Evolutionary conservation across 1,140 invertebrate species (phyloP).

Genomic region (Trinorchestia longiramus): DNA sequence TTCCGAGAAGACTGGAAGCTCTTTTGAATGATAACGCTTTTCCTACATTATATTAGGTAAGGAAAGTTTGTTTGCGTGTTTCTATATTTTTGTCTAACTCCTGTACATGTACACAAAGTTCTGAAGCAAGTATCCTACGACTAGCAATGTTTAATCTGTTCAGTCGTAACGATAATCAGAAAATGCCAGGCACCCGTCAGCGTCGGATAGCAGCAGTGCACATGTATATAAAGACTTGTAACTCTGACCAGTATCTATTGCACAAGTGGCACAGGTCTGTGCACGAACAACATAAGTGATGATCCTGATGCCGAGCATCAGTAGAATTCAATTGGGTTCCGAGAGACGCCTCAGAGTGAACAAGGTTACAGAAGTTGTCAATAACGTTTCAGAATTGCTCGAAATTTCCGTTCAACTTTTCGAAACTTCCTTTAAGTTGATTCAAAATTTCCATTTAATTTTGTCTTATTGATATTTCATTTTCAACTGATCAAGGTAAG

Average conservation of each 20-base stretch:
- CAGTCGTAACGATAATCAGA: neutral
- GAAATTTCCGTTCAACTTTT: neutral
- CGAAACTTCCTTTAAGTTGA: neutral
- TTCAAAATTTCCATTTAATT: neutral
- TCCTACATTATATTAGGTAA: no score
- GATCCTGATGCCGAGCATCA: neutral
- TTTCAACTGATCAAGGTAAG: no score
- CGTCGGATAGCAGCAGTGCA: no score
- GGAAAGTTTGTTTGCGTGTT: no score
- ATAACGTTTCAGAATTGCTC: neutral
- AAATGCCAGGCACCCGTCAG: neutral
- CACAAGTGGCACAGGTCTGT: neutral
- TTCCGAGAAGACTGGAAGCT: no score
- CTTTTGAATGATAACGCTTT: no score
- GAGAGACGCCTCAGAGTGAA: neutral
- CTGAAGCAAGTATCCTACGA: neutral
- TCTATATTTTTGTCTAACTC: no score
- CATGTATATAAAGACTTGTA: no score
- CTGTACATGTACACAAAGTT: neutral
- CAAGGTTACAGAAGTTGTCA: neutral
- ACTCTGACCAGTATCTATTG: no score
- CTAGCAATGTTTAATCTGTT: neutral
- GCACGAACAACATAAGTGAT: neutral
- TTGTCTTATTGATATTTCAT: no score
- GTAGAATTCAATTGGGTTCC: neutral